These are phyloP conservation scores for Diorhabda elongata DNA, from an alignment of 1,140 invertebrate species.

Conservation along the genomic window DNA sequence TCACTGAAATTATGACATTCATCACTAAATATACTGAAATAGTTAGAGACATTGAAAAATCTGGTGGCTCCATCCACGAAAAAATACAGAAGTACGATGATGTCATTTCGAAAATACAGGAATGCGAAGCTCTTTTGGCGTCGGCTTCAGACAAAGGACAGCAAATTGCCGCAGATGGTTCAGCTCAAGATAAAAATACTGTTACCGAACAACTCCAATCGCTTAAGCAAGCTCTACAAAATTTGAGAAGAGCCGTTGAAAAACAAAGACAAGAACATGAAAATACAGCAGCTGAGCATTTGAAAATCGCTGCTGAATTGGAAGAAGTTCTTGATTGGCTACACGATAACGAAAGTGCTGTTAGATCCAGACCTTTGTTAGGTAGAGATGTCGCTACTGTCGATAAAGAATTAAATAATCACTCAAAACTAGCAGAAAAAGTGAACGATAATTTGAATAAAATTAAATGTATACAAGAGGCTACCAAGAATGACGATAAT, in stretches of 20 bases:
- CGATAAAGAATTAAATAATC: conserved; percentile 75
- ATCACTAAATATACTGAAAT: conserved; percentile 83
- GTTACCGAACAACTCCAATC: conserved; percentile 83
- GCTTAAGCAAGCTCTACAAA: conserved; percentile 78
- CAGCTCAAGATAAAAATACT: conserved; percentile 77
- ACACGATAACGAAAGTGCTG: conserved; percentile 75
- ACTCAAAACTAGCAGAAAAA: conserved; percentile 64
- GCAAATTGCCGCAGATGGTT: conserved; percentile 84
- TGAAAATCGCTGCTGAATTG: conserved; percentile 73
- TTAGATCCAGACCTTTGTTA: conserved; percentile 77
- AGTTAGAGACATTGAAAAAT: conserved; percentile 78
- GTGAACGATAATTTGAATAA: conserved; percentile 69
- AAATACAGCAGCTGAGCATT: conserved; percentile 79
- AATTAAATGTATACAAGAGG: conserved; percentile 64
- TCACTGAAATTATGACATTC: conserved; percentile 82
- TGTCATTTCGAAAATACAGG: conserved; percentile 77
- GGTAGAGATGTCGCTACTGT: conserved; percentile 75
- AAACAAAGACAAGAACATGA: conserved; percentile 82
- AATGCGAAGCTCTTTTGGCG: conserved; percentile 81
- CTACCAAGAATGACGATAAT: conserved; percentile 66
- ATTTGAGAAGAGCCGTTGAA: conserved; percentile 75
- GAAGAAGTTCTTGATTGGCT: conserved; percentile 80
- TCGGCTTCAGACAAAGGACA: conserved; percentile 87
- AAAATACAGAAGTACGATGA: conserved; percentile 87
- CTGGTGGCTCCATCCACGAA: conserved; percentile 72